These are phyloP conservation scores for Centropyge bicolor DNA, from an alignment of 2,797 vertebrate species.

Conservation along the genomic window DNA sequence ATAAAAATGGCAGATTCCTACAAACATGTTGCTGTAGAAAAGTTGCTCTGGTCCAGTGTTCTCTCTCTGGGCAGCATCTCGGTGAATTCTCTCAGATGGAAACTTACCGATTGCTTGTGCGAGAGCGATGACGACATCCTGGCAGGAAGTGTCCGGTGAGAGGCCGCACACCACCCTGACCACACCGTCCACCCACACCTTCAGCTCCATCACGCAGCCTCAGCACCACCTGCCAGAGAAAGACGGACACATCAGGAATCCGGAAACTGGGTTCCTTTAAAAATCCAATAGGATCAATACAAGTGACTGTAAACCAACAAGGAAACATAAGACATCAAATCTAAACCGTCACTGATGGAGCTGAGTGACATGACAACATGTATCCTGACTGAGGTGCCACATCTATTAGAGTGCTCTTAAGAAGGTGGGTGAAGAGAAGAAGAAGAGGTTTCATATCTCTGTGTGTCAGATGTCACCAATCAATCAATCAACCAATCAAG, in stretches of 20 bases:
- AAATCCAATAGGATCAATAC: not conserved
- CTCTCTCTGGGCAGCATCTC: too few species aligned
- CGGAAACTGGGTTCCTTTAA: not conserved
- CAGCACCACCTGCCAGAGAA: slow-evolving; percentile 50
- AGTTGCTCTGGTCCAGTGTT: too few species aligned
- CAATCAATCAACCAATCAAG: too few species aligned
- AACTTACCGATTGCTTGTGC: slow-evolving; percentile 92
- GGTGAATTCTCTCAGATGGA: too few species aligned
- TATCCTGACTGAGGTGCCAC: too few species aligned
- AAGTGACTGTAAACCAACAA: not conserved
- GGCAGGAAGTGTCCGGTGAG: slow-evolving; percentile 91
- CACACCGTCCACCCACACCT: slow-evolving; percentile 95
- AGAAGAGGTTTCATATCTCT: too few species aligned
- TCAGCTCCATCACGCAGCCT: slow-evolving; percentile 89
- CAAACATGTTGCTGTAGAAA: too few species aligned
- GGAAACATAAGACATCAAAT: not conserved
- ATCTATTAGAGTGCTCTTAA: not conserved
- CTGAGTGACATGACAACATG: not conserved
- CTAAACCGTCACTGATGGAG: too few species aligned
- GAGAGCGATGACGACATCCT: slow-evolving; percentile 94
- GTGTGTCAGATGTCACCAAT: not conserved
- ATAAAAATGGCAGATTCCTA: too few species aligned
- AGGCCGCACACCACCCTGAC: slow-evolving; percentile 93
- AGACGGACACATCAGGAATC: not conserved
- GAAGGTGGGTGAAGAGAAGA: not conserved